A percentile compares a stretch with the other conserved stretches of the same genome.
These are phyloP conservation scores for Anabacerthia variegaticeps DNA, from an alignment of 2,797 vertebrate species.

Conservation along the genomic window DNA sequence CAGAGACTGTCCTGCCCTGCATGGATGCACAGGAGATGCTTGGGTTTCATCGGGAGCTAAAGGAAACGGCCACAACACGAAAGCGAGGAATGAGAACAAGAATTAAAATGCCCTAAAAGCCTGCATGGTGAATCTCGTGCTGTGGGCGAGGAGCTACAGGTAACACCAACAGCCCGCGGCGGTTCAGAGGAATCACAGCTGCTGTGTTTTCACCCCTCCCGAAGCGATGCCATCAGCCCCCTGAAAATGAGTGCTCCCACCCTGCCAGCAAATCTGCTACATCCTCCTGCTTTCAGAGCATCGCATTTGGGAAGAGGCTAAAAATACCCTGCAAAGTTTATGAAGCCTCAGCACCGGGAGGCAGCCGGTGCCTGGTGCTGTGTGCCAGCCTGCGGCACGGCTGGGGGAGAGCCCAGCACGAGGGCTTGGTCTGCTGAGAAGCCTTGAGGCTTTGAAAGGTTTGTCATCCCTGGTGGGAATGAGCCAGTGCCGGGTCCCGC, in stretches of 20 bases:
- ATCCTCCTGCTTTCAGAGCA: constrained; percentile 21
- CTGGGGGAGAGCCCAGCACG: background rate
- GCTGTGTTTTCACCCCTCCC: background rate
- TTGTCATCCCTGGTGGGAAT: background rate
- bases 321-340: background rate
- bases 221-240: background rate
- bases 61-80: background rate
- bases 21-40: background rate
- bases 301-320: background rate
- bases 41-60: background rate
- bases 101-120: background rate
- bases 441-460: background rate
- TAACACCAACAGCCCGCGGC: background rate
- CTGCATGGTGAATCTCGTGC: background rate
- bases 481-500: background rate
- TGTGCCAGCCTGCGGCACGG: background rate
- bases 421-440: background rate
- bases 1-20: background rate
- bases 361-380: background rate
- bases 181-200: background rate
- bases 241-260: background rate
- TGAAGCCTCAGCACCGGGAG: background rate
- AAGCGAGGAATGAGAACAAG: background rate
- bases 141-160: background rate
- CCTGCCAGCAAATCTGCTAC: constrained; percentile 27